Evolutionary conservation across 2,888 invertebrate species (phyloP), one percentile per base, ranked within the genome.

Genomic region (Liposcelis brunnea): DNA sequence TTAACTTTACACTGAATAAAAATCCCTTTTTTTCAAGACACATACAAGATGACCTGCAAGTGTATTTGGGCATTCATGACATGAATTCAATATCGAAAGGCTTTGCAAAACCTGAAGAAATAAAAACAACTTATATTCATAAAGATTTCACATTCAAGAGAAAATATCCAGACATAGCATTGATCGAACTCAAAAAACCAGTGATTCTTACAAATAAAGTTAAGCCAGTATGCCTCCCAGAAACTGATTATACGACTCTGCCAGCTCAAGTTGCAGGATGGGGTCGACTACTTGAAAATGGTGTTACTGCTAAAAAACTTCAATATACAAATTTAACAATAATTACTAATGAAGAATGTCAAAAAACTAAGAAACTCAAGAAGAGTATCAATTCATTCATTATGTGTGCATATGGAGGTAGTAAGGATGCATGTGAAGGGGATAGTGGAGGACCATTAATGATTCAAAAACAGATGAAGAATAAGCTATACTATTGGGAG

Each of bases 211-310:
- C n/a, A n/a, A n/a, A n/a, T n/a, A n/a, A n/a, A n/a, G n/a, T n/a
- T n/a, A n/a, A n/a, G n/a, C n/a, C n/a, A n/a, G n/a, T n/a, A n/a
- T n/a, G n/a, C n/a, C n/a, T n/a, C n/a, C n/a, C n/a, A n/a, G n/a
- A n/a, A n/a, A n/a, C n/a, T n/a, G n/a, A n/a, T n/a, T n/a, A n/a
- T n/a, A n/a, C n/a, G n/a, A n/a, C n/a, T n/a, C n/a, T n/a, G n/a
- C n/a, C n/a, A 43, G 87, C 77, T 2, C 74, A 78, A 16, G 86
- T 81, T 1, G 70, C 85, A 1, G 89, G 90, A 12, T 89, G 90
- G 90, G 90, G 90, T 1, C 84, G 87, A 0, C 65, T 85, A 12
- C 76, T 80, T 48, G 89, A 89, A 61, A 82, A 83, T 54, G 89
- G 87, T 7, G 81, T 81, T 55, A 81, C 86, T 0, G 81, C 85